Conservation (phyloP, 2,888 invertebrate species). For the Tineola bisselliella region DNA sequence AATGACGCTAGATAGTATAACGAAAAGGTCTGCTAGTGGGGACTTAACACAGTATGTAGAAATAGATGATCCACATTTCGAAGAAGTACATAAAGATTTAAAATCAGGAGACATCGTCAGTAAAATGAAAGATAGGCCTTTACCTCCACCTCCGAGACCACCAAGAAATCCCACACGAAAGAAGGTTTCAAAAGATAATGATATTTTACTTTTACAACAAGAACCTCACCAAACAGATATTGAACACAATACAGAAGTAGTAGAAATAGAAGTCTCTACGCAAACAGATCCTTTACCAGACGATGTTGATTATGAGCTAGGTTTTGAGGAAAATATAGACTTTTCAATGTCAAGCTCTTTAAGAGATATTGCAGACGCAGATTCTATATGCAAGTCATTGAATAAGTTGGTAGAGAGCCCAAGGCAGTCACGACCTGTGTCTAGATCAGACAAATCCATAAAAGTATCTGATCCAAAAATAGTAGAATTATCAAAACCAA, state of each 20-base stretch:
- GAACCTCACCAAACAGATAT: background rate
- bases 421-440: slow-evolving; percentile 59
- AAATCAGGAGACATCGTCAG: slow-evolving; percentile 80
- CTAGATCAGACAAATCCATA: slow-evolving; percentile 66
- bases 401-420: slow-evolving; percentile 59
- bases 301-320: slow-evolving; percentile 74
- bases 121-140: slow-evolving; percentile 85
- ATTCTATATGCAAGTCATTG: slow-evolving; percentile 59
- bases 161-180: slow-evolving; percentile 71
- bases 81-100: slow-evolving; percentile 70
- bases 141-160: slow-evolving; percentile 88
- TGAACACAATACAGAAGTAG: slow-evolving; percentile 33
- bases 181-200: slow-evolving; percentile 23
- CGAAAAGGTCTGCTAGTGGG: slow-evolving; percentile 43
- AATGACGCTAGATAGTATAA: slow-evolving; percentile 61
- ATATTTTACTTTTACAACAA: background rate
- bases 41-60: slow-evolving; percentile 70
- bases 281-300: slow-evolving; percentile 88
- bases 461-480: slow-evolving; percentile 66
- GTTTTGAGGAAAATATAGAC: slow-evolving; percentile 55
- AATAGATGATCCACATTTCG: slow-evolving; percentile 68
- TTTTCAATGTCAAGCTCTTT: slow-evolving; percentile 58
- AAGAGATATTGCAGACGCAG: slow-evolving; percentile 59
- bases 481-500: slow-evolving; percentile 64
- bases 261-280: slow-evolving; percentile 81